These are phyloP conservation scores for Microctenopoma steveboyesi DNA, from an alignment of 2,797 vertebrate genomes.

Conservation along the genomic window DNA sequence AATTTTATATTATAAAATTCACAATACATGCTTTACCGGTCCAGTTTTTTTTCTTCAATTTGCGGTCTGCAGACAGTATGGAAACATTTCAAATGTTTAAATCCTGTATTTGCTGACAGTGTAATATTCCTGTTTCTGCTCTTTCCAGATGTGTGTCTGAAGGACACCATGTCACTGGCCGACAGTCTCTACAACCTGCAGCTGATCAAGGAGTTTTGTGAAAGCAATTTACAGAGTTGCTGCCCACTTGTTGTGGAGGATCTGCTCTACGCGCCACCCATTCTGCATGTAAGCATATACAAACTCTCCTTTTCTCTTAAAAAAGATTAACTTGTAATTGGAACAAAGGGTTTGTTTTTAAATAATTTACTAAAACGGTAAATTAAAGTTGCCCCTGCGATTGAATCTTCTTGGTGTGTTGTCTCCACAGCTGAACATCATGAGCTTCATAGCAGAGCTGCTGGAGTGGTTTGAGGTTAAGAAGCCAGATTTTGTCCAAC, in stretches of 20 bases:
- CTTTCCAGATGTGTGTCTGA: conserved; percentile 89
- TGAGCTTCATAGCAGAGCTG: conserved; percentile 89
- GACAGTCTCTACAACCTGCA: conserved; percentile 94
- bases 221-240: conserved; percentile 83
- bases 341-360: too few species aligned
- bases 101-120: not conserved
- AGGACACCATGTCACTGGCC: conserved; percentile 93
- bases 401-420: not conserved
- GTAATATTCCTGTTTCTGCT: conserved; percentile 4
- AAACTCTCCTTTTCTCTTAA: too few species aligned
- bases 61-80: too few species aligned
- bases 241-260: conserved; percentile 90
- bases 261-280: conserved; percentile 87
- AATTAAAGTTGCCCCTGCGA: too few species aligned
- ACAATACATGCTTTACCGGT: not conserved
- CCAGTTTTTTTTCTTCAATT: not conserved
- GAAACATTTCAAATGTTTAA: too few species aligned
- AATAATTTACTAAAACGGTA: too few species aligned
- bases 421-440: conserved; percentile 85
- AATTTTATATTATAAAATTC: not conserved
- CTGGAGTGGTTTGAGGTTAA: conserved; percentile 89
- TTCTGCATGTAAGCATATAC: conserved; percentile 79
- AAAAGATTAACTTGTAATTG: too few species aligned
- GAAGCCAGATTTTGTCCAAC: conserved; percentile 88
- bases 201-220: conserved; percentile 88